Base-by-base conservation (phyloP, 1,140 invertebrate species). In the Stenopsyche tienmushanensis region DNA sequence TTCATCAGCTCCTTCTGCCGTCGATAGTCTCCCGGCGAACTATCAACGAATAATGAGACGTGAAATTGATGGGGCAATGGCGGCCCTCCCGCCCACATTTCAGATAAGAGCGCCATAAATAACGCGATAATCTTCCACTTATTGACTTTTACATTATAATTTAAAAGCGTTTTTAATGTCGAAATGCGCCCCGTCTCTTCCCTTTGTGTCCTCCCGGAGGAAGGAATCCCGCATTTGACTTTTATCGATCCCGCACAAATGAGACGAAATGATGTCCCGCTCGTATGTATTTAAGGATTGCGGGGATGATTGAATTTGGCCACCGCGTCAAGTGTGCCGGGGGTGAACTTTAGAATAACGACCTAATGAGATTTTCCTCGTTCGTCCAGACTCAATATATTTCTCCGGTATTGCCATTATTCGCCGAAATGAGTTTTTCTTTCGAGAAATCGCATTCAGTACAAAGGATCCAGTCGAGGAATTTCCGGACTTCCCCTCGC, bases 1-100 rank as follows among this genome's bases (percentile, higher is more conserved):
- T 67, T 58, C 65, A 49, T 50, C 58, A 26, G 26, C n/a, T 41
- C 64, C 66, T 13, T 60, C 49, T 52, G 15, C 52, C 15, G 24
- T 54, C 52, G 23, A 34, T 34, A 18, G 29, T 54, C 24, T 41
- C 17, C 3, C 39, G 18, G 15, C 24, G 15, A 64, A 41, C 44
- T 50, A 44, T 57, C 44, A 44, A 20, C 18, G 41, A 39, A 68
- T 68, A 68, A 68, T 68, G 66, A 62, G 62, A 68, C 62, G 62
- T 59, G 57, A 68, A 68, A 68, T 68, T 68, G 66, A 64, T 60
- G 66, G 62, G 24, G 34, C 52, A 58, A 47, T n/a, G n/a, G n/a
- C n/a, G n/a, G n/a, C n/a, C n/a, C n/a, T n/a, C n/a, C n/a, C n/a
- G n/a, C n/a, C n/a, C n/a, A n/a, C n/a, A n/a, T n/a, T n/a, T n/a